Base-by-base conservation (phyloP, 2,888 invertebrate genomes). In the Ctenicera cuprea region DNA sequence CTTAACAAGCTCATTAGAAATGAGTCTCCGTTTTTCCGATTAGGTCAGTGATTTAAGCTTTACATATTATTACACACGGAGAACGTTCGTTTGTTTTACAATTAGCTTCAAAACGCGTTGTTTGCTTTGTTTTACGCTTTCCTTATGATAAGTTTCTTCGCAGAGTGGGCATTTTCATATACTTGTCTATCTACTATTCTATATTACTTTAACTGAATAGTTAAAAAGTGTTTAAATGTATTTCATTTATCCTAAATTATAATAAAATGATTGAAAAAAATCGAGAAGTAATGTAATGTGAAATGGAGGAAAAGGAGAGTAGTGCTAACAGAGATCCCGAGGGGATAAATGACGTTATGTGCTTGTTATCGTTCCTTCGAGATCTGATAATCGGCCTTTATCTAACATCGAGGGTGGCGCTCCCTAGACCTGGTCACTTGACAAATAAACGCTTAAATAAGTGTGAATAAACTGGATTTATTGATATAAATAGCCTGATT, bases 11-110 rank as follows among this genome's bases (percentile, higher is more conserved):
- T 78, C 78, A 74, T 78, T 78, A 78, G 76, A 74, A 75, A 67
- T 70, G 70, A 73, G 63, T 67, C 71, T 54, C 68, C 74, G 76
- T 80, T 80, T 80, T 80, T 80, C 79, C 78, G 80, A 80, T 80
- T 80, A 80, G 79, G 79, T 80, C 79, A 78, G 79, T 80, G 77
- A 78, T 79, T 77, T 79, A 74, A 74, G 74, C 78, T 80, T 80
- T 80, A 80, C 79, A 80, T 77, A 73, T 73, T 71, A 77, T 78
- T 77, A 77, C 77, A 76, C 76, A 76, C 71, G 65, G 72, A 64
- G 77, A 76, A 69, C 74, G 77, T 79, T 76, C 78, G 79, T 79
- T 79, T 79, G 77, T 78, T 79, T 79, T 78, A 78, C 77, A 79
- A 79, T 79, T 79, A 79, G 72, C 75, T 62, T 70, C 67, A 63